These are phyloP conservation scores for Lordiphosa collinella DNA, from an alignment of 1,140 invertebrate genomes.

Conservation along the genomic window DNA sequence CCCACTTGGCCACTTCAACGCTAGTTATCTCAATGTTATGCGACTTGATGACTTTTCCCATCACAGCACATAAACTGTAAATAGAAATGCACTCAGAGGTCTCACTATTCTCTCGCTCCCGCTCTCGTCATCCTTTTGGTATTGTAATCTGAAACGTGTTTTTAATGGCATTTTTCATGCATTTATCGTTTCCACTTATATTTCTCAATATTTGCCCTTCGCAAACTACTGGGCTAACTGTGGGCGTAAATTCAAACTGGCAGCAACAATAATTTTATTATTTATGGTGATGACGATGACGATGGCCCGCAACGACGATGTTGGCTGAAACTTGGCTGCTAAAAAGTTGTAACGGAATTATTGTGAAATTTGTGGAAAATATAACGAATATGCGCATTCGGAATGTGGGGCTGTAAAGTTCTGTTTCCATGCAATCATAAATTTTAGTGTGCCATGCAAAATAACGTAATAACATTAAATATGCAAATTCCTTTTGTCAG, in stretches of 20 bases:
- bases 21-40: constrained; percentile 12
- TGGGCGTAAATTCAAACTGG: constrained; percentile 71
- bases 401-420: constrained; percentile 20
- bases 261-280: constrained; percentile 71
- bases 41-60: constrained; percentile 12
- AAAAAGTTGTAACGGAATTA: constrained; percentile 72
- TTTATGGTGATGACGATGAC: constrained; percentile 66
- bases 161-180: constrained; percentile 63
- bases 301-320: constrained; percentile 21
- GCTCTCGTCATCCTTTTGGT: neutral
- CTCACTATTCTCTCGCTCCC: constrained; percentile 13
- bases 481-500: constrained; percentile 78
- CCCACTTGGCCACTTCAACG: neutral
- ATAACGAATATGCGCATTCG: constrained; percentile 53
- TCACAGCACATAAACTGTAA: neutral
- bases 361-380: constrained; percentile 62
- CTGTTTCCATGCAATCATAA: constrained; percentile 65
- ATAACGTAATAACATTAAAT: constrained; percentile 78
- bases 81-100: constrained; percentile 1
- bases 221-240: constrained; percentile 9
- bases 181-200: constrained; percentile 9
- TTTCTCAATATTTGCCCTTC: constrained; percentile 57
- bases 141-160: constrained; percentile 54
- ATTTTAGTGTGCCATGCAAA: constrained; percentile 76
- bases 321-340: constrained; percentile 19